Evolutionary conservation across 92 coral and sea anemone genomes (phyloP).

Genomic region (Heteractis magnifica): DNA sequence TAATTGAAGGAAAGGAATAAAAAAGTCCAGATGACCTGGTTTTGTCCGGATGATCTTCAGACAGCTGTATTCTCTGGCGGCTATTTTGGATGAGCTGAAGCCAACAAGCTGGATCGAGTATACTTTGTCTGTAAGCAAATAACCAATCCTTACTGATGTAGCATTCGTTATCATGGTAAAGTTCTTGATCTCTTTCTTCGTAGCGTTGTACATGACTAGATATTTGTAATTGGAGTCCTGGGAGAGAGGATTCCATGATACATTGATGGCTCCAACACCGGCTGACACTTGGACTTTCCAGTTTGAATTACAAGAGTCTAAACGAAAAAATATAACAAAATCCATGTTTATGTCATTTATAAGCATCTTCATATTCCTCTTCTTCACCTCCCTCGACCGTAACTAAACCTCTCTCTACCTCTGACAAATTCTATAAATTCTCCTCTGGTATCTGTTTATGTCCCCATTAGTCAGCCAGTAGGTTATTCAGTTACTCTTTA

Average conservation of each 20-base stretch:
- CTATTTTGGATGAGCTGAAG: background rate
- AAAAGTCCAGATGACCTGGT: background rate
- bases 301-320: background rate
- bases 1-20: background rate
- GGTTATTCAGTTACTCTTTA: no score
- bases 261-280: background rate
- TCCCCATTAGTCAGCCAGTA: no score
- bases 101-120: background rate
- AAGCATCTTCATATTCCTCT: no score
- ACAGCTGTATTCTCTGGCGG: background rate
- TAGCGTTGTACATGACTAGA: background rate
- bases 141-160: background rate
- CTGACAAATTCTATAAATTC: no score
- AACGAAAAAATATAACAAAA: background rate
- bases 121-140: background rate
- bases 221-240: background rate
- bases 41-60: background rate
- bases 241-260: no score
- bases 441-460: no score
- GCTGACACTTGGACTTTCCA: background rate
- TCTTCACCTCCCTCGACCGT: no score
- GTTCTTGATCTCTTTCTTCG: background rate
- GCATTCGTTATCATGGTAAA: background rate
- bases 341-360: no score
- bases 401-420: no score